Evolutionary conservation across 2,113 vertebrate genomes (phyloP), one percentile per base, ranked within the genome.

Genomic region (Embiotoca jacksoni): DNA sequence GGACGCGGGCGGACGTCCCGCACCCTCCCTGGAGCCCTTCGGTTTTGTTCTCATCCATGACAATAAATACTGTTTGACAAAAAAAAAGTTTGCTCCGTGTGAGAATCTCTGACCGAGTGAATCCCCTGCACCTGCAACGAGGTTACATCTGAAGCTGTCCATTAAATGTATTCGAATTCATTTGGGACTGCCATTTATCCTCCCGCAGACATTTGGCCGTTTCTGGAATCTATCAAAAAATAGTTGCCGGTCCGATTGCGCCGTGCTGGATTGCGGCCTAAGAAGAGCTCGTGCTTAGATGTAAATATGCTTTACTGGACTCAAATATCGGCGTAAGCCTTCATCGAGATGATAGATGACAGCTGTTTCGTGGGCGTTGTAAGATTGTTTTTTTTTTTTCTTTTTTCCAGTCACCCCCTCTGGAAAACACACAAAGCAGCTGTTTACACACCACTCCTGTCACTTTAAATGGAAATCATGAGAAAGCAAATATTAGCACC

Each of bases 401-500:
- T 37, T 36, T 46, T 23, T 23, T 23, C 23, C 1, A 15, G 8
- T 37, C 37, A 16, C 46, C 49, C 57, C 69, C 79, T 60, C 50
- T 59, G 77, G 83, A 69, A 55, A 55, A 33, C 78, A 72, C 75
- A 71, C 69, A 73, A 74, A 81, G 84, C 89, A 93, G 87, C 91
- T 93, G 93, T 92, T 92, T 88, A 90, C 66, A 92, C 84, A 88
- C 69, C 56, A 60, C 37, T 41, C 41, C 72, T 73, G 71, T 87
- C 84, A 68, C 86, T 90, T 89, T 86, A 92, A 91, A 94, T 89
- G 82, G 88, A 85, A 92, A 92, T 93, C 64, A 79, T 73, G 68
- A 61, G 56, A 86, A 91, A 84, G 23, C 91, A 92, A 94, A 93
- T 92, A 92, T 93, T 92, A 85, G 87, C 83, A 78, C 33, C 80